phyloP scores from a whole-genome alignment of 2,888 invertebrate species.

The Hipparchia sbordonii region DNA sequence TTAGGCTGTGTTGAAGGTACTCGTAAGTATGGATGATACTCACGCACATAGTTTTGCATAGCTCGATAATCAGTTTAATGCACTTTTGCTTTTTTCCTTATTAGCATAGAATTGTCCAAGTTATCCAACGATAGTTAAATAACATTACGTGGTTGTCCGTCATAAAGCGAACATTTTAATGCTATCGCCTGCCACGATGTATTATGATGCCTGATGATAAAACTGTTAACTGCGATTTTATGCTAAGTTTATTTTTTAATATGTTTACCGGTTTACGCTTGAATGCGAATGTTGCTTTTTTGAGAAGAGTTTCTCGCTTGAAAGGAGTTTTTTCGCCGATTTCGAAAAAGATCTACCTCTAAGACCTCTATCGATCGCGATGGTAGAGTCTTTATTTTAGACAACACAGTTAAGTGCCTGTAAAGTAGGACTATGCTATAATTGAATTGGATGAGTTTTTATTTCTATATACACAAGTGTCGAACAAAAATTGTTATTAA shows the following conservation, averaged over 20 bases:
- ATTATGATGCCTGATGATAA: constrained; percentile 8
- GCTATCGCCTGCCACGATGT: constrained; percentile 9
- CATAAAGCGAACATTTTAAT: constrained; percentile 22
- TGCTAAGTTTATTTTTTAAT: constrained; percentile 20
- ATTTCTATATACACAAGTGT: too few relatives aligned
- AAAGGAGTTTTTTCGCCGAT: too few relatives aligned
- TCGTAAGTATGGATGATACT: background rate
- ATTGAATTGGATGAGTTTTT: too few relatives aligned
- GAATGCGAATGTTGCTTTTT: background rate
- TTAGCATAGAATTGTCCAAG: constrained; percentile 25
- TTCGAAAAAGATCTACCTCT: too few relatives aligned
- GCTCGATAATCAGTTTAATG: constrained; percentile 27
- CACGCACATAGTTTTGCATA: constrained; percentile 3
- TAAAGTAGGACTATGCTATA: too few relatives aligned
- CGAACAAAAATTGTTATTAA: too few relatives aligned
- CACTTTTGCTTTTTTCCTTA: constrained; percentile 26
- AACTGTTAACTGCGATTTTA: constrained; percentile 10
- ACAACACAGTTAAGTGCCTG: too few relatives aligned
- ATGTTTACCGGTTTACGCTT: constrained; percentile 15
- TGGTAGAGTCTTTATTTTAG: too few relatives aligned
- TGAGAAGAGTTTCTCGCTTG: too few relatives aligned
- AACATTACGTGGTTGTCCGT: constrained; percentile 27
- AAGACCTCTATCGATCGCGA: too few relatives aligned
- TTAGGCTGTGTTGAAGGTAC: too few relatives aligned
- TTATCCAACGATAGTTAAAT: constrained; percentile 25